Base-by-base conservation (phyloP, 2,797 vertebrate species). In the Myoxocephalus aenaeus region DNA sequence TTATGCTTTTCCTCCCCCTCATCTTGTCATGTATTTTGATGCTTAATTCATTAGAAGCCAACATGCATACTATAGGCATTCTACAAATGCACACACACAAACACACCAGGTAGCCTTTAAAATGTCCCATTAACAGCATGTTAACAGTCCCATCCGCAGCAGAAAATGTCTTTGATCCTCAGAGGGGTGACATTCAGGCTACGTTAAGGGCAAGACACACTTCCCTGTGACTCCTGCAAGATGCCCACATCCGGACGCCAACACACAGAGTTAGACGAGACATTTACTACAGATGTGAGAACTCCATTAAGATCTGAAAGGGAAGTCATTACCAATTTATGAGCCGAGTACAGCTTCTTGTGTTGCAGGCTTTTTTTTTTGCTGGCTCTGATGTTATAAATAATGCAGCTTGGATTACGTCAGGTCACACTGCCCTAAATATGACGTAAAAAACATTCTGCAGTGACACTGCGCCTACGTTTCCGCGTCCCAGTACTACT, bases 371-470 rank as follows among this genome's bases (percentile, higher is more conserved):
- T 13, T 13, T 42, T 34, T 88, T 83, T 87, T 91, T 80, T 80
- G 81, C 88, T 84, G 74, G 76, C 86, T 86, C 87, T 89, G 78
- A 80, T 59, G 77, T 75, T 80, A 86, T 95, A 79, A 94, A 95
- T 95, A 93, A 94, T 95, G 86, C 85, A 95, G 40, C 3, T 42
- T 86, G 77, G 82, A 93, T 94, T 91, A 95, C 90, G 85, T 94
- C 93, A 93, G 78, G 87, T 89, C 86, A 86, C 82, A 86, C 84
- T 93, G 92, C 83, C 91, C 90, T 87, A 84, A 91, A 92, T 92
- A 89, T 89, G 87, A 92, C 25, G 57, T 70, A 7, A 77, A 77
- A 77, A 74, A 75, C 75, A 80, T 40, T 61, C 67, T 81, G 75
- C 50, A 27, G 73, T 83, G 70, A 83, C 80, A 77, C 32, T 58